Conservation (phyloP, 2,888 invertebrate genomes). For the Hypsopygia costalis region DNA sequence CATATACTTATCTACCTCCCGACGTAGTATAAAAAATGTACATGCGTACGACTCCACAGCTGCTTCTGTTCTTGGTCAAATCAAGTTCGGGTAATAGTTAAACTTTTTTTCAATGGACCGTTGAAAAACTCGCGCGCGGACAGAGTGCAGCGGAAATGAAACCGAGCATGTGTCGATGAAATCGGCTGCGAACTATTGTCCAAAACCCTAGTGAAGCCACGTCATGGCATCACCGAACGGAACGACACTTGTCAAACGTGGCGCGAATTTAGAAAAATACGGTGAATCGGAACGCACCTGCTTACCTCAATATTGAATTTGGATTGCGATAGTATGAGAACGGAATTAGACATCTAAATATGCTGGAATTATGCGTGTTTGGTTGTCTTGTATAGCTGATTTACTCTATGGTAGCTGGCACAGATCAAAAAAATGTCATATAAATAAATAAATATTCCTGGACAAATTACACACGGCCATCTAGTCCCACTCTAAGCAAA, state of each 20-base stretch:
- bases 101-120: slow-evolving; percentile 64
- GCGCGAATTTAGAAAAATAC: slow-evolving; percentile 46
- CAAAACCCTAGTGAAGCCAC: slow-evolving; percentile 27
- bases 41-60: slow-evolving; percentile 19
- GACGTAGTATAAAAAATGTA: too few relatives aligned
- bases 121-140: slow-evolving; percentile 57
- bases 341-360: slow-evolving; percentile 10
- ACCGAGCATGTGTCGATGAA: slow-evolving; percentile 61
- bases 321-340: slow-evolving; percentile 10
- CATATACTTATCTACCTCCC: too few relatives aligned
- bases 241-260: slow-evolving; percentile 51
- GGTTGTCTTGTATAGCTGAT: too few relatives aligned
- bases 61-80: slow-evolving; percentile 37
- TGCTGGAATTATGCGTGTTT: too few relatives aligned
- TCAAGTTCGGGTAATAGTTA: slow-evolving; percentile 75
- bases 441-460: too few relatives aligned
- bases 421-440: too few relatives aligned
- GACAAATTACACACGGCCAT: too few relatives aligned
- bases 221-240: slow-evolving; percentile 39
- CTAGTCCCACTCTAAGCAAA: too few relatives aligned
- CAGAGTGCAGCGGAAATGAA: slow-evolving; percentile 72
- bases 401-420: too few relatives aligned
- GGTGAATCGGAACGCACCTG: slow-evolving; percentile 29
- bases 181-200: slow-evolving; percentile 57
- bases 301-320: slow-evolving; percentile 29